phyloP scores from a whole-genome alignment of 2,113 vertebrate genomes.

The Embiotoca jacksoni region DNA sequence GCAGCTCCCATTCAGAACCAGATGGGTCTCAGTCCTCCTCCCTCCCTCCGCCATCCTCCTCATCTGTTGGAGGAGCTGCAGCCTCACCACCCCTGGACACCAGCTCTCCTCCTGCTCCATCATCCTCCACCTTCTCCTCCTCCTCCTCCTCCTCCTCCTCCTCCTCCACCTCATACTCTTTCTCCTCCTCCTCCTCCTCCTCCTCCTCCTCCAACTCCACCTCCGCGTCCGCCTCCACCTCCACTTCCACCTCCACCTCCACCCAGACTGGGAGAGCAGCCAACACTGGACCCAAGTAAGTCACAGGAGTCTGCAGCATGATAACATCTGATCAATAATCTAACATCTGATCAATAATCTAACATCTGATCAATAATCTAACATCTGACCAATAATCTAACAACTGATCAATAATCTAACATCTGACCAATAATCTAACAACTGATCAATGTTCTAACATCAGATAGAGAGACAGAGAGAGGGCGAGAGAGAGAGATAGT shows the following conservation, averaged over 20 bases:
- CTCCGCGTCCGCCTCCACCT: constrained; percentile 71
- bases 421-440: no score
- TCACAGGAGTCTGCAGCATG: not conserved
- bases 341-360: no score
- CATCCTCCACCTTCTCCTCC: constrained; percentile 69
- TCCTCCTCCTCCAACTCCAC: constrained; percentile 75
- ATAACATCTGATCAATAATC: no score
- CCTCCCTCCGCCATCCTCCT: constrained; percentile 45
- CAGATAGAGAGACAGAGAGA: no score
- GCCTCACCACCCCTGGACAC: constrained; percentile 66
- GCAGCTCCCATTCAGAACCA: constrained; percentile 53
- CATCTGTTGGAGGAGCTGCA: not conserved
- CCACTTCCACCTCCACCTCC: constrained; percentile 72
- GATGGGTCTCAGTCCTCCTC: constrained; percentile 40
- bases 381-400: no score
- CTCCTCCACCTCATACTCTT: constrained; percentile 53
- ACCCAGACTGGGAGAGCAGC: constrained; percentile 71
- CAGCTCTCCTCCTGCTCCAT: constrained; percentile 51
- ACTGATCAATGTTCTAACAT: no score
- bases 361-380: no score
- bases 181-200: no score
- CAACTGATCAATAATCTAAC: no score
- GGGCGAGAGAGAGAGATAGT: no score
- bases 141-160: constrained; percentile 74
- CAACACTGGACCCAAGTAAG: constrained; percentile 73